Conservation (phyloP, 2,797 vertebrate species). For the Sphaeramia orbicularis region DNA sequence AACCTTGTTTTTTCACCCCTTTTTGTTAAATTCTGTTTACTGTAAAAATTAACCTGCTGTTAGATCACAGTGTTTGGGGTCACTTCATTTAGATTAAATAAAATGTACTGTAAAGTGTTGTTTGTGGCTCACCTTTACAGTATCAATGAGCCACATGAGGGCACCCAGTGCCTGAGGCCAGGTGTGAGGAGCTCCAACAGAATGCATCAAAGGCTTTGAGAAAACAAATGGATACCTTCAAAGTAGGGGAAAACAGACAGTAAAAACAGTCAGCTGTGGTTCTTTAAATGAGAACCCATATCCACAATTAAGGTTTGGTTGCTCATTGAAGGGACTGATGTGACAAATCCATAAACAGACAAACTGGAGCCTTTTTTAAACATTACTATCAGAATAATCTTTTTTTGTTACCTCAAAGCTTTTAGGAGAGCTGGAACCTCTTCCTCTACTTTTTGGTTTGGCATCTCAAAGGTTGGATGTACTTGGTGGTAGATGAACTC, state of each 20-base stretch:
- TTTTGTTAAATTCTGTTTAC: not conserved
- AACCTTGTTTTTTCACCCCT: no score
- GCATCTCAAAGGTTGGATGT: conserved; percentile 91
- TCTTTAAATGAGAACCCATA: not conserved
- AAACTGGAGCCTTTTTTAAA: not conserved
- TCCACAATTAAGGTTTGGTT: not conserved
- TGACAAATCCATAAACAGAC: no score
- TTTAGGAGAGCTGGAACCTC: conserved; percentile 94
- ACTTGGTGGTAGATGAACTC: conserved; percentile 92
- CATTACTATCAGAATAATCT: not conserved
- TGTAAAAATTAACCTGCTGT: not conserved
- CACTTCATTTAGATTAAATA: not conserved
- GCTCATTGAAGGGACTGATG: no score
- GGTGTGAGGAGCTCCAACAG: conserved; percentile 96
- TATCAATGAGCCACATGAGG: conserved; percentile 96
- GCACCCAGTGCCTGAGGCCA: conserved; percentile 97
- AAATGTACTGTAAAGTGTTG: not conserved
- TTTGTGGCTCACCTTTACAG: conserved; percentile 87
- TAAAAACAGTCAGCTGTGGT: conserved; percentile 7
- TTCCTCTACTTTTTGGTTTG: conserved; percentile 94
- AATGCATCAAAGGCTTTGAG: conserved; percentile 97
- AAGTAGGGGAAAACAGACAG: conserved; percentile 8
- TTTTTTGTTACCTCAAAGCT: conserved; percentile 87
- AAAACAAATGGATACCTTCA: conserved; percentile 94
- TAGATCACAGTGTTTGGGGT: fast-evolving